phyloP scores from a whole-genome alignment of 2,888 invertebrate genomes.

The Drosophila crucigera region DNA sequence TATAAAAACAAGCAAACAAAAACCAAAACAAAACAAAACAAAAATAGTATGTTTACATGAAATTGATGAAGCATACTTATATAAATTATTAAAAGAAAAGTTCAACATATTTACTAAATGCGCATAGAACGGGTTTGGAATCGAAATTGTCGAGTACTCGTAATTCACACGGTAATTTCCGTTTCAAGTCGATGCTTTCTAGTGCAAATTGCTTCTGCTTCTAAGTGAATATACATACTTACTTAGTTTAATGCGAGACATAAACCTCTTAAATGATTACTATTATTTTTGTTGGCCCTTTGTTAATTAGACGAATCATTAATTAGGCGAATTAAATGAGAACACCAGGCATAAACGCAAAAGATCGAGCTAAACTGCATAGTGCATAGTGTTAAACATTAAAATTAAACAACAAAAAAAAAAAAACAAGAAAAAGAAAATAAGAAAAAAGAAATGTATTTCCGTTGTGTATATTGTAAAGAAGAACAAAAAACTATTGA shows the following conservation, averaged over 20 bases:
- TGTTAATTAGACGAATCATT: slow-evolving; percentile 10
- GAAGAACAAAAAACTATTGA: slow-evolving; percentile 60
- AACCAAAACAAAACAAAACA: not conserved
- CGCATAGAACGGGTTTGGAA: slow-evolving; percentile 8
- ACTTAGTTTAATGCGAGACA: slow-evolving; percentile 60
- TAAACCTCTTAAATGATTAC: slow-evolving; percentile 12
- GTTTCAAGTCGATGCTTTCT: slow-evolving; percentile 42
- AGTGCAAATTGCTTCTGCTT: slow-evolving; percentile 58
- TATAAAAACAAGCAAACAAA: slow-evolving; percentile 14
- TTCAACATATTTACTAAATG: slow-evolving; percentile 12
- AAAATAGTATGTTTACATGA: slow-evolving; percentile 13
- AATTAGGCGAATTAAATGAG: slow-evolving; percentile 36
- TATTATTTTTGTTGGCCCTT: slow-evolving; percentile 1
- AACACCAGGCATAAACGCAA: slow-evolving; percentile 78
- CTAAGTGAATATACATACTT: slow-evolving; percentile 12
- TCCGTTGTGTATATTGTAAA: slow-evolving; percentile 82
- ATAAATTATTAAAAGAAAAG: slow-evolving; percentile 23
- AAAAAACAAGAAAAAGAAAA: too few relatives aligned
- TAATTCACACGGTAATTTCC: slow-evolving; percentile 9
- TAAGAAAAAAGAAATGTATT: slow-evolving; percentile 34
- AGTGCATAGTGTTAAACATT: slow-evolving; percentile 70
- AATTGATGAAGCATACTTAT: slow-evolving; percentile 47
- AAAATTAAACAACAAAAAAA: slow-evolving; percentile 14
- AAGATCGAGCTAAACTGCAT: slow-evolving; percentile 78
- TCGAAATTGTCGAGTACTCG: slow-evolving; percentile 2